Evolutionary conservation across 1,140 invertebrate genomes (phyloP).

Genomic region (Drosophila baimaii): DNA sequence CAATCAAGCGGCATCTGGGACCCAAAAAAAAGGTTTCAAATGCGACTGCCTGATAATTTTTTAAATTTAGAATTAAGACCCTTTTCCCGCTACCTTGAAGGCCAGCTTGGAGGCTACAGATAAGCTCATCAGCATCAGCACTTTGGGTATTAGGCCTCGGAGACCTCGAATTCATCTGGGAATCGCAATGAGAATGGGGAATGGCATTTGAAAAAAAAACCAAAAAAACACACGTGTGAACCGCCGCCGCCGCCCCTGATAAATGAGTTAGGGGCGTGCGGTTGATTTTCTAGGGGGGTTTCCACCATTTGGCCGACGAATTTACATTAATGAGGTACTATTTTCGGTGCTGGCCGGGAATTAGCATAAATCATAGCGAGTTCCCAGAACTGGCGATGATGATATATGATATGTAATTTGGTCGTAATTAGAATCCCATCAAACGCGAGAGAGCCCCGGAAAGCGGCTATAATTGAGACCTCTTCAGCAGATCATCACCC

Average conservation of each 20-base stretch:
- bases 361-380: conserved; percentile 51
- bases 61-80: conserved; percentile 25
- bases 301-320: conserved; percentile 21
- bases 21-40: conserved; percentile 35
- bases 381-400: conserved; percentile 33
- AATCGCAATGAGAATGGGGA: conserved; percentile 29
- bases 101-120: conserved; percentile 24
- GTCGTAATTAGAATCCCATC: conserved; percentile 41
- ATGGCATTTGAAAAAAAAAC: conserved; percentile 2
- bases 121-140: conserved; percentile 57
- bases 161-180: conserved; percentile 13
- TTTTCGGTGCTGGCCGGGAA: conserved; percentile 20
- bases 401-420: conserved; percentile 56
- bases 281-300: conserved; percentile 5
- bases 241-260: conserved; percentile 32
- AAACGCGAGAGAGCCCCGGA: conserved; percentile 15
- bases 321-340: conserved; percentile 46
- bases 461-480: conserved; percentile 67
- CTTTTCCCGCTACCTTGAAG: conserved; percentile 33
- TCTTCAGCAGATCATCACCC: conserved; percentile 53
- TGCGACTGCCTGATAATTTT: conserved; percentile 4
- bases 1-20: conserved; percentile 53
- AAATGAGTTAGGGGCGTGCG: conserved; percentile 39
- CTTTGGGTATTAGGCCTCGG: conserved; percentile 21
- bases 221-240: conserved; percentile 28